phyloP scores from a whole-genome alignment of 2,888 invertebrate species.

The Patella depressa region DNA sequence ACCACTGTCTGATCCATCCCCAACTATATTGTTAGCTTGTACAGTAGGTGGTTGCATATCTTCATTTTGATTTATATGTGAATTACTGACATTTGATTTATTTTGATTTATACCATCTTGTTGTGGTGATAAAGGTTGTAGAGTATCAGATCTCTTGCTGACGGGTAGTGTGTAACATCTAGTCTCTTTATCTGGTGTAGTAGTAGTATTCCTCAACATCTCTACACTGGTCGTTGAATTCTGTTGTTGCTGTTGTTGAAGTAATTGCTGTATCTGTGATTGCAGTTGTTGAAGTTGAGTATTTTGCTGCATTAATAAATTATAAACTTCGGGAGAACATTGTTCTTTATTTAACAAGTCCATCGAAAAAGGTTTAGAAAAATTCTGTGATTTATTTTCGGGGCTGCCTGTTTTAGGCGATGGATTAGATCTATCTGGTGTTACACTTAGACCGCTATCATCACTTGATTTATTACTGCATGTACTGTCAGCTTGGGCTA shows the following conservation, averaged over 20 bases:
- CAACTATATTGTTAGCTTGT: neutral
- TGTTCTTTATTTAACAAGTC: slow-evolving; percentile 51
- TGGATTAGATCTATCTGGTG: slow-evolving; percentile 51
- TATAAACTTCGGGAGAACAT: slow-evolving; percentile 62
- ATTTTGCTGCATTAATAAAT: slow-evolving; percentile 62
- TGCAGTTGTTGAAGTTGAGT: slow-evolving; percentile 63
- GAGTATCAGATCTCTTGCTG: slow-evolving; percentile 56
- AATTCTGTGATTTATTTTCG: slow-evolving; percentile 9
- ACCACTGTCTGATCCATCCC: slow-evolving; percentile 12
- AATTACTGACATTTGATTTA: neutral
- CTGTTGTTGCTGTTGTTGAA: slow-evolving; percentile 43
- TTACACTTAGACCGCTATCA: slow-evolving; percentile 63
- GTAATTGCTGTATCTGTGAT: slow-evolving; percentile 62
- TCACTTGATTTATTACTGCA: slow-evolving; percentile 56
- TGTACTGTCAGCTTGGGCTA: slow-evolving; percentile 39
- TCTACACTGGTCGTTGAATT: neutral
- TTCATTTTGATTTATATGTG: neutral
- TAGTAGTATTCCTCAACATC: slow-evolving; percentile 3
- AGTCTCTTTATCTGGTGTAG: slow-evolving; percentile 1
- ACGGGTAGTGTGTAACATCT: slow-evolving; percentile 43
- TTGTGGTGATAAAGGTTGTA: slow-evolving; percentile 25
- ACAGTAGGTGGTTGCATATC: neutral
- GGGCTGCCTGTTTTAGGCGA: slow-evolving; percentile 28
- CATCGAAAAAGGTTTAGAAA: neutral
- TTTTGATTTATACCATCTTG: neutral